Evolutionary conservation across 2,113 vertebrate species (phyloP).

Genomic region (Mesembrinibis cayennensis): DNA sequence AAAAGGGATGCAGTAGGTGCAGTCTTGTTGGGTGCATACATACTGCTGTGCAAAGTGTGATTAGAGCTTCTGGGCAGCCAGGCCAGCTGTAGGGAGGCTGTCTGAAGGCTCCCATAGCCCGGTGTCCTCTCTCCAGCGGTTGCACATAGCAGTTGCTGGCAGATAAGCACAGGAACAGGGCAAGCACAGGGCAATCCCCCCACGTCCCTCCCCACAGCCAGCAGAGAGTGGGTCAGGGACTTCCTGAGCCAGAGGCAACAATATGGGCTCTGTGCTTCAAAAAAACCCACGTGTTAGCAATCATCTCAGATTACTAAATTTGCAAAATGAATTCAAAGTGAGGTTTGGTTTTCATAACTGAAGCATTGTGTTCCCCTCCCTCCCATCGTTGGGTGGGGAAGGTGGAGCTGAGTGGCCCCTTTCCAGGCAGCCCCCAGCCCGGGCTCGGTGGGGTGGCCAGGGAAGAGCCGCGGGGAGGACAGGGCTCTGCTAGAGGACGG

Average conservation of each 20-base stretch:
- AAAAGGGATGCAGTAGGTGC: neutral
- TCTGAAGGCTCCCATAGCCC: neutral
- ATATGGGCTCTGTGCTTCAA: neutral
- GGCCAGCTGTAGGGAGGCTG: neutral
- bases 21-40: neutral
- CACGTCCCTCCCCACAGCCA: neutral
- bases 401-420: neutral
- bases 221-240: neutral
- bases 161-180: neutral
- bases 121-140: neutral
- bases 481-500: fast-evolving
- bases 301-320: neutral
- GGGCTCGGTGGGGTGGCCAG: fast-evolving
- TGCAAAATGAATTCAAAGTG: neutral
- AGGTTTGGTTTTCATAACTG: neutral
- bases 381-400: neutral
- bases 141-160: neutral
- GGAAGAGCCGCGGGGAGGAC: neutral
- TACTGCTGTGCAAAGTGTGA: neutral
- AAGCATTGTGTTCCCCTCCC: neutral
- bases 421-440: neutral
- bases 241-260: neutral
- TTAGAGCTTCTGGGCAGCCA: neutral
- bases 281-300: neutral
- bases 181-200: neutral